Percentiles rank a stretch among this genome's conserved stretches.
Evolutionary conservation across 1,140 invertebrate genomes (phyloP).

Genomic region (Drosophila kurseongensis): DNA sequence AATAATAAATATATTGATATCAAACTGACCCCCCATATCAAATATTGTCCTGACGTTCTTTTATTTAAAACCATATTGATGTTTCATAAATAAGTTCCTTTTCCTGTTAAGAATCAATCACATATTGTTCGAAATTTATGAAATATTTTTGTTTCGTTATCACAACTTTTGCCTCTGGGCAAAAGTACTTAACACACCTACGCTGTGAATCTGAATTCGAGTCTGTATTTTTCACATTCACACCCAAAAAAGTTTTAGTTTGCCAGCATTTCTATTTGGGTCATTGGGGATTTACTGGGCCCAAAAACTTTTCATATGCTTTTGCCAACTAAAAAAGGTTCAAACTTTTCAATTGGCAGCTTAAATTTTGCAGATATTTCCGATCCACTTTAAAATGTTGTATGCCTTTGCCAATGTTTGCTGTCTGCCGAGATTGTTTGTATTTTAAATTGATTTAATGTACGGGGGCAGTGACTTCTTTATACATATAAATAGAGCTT

Average conservation of each 20-base stretch:
- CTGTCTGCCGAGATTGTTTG: conserved; percentile 13
- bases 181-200: conserved; percentile 15
- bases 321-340: conserved; percentile 1
- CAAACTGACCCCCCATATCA: no score
- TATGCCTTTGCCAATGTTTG: conserved; percentile 14
- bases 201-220: conserved; percentile 1
- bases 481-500: background rate
- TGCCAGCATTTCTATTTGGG: conserved; percentile 31
- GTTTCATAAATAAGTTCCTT: background rate
- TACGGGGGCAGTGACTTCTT: background rate
- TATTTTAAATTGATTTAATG: conserved; percentile 14
- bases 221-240: conserved; percentile 20
- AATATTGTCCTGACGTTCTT: background rate
- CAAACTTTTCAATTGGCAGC: conserved; percentile 24
- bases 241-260: conserved; percentile 19
- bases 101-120: background rate
- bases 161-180: background rate
- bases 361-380: conserved; percentile 28
- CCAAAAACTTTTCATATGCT: conserved; percentile 32
- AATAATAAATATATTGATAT: no score
- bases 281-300: conserved; percentile 35
- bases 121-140: background rate
- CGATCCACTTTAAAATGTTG: conserved; percentile 15
- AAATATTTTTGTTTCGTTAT: conserved; percentile 8
- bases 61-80: background rate